Evolutionary conservation across 2,113 vertebrate genomes (phyloP), one percentile per base, ranked within the genome.

Genomic region (Actinemys pallida): DNA sequence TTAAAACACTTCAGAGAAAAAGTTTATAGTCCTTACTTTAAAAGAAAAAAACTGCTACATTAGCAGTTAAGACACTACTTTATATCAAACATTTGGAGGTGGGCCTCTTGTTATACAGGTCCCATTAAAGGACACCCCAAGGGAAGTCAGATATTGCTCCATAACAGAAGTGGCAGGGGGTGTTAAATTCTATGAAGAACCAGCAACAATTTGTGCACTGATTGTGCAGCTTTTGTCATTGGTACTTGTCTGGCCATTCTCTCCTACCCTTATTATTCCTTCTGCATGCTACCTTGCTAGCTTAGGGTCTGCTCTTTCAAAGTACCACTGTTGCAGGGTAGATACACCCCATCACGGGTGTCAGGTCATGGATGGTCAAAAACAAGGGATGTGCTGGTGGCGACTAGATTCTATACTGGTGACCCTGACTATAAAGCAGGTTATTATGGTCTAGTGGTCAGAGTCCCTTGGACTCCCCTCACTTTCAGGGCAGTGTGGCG

Each of bases 111-210:
- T 31, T 3, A 39, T 6, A 3, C 6, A 16, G 0, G 2, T 24
- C 14, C 10, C 25, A 86, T 62, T 78, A 76, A n/a, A 4, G 62
- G 86, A 2, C 31, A 75, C 10, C 72, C 86, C 17, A 81, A n/a
- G 2, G 17, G 69, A 31, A 56, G 8, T 47, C 49, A 80, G 78
- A 17, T 29, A 47, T 25, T 56, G 16, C 4, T 75, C n/a, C 84
- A 89, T 75, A 83, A 19, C 19, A 39, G 17, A 50, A 45, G n/a
- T 1, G 4, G 1, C 9, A 8, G 0, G 3, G 6, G 6, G 17
- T 22, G n/a, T 72, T 72, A 72, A 39, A 72, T 17, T 72, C n/a
- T 72, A 11, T 39, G 65, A 72, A 72, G 65, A 6, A 39, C 65
- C 5, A 22, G n/a, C 65, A 72, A 39, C 17, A n/a, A 72, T 39